A percentile compares a stretch with the other conserved stretches of the same genome.
Conservation (phyloP, 2,797 vertebrate species). For the Lateolabrax maculatus region DNA sequence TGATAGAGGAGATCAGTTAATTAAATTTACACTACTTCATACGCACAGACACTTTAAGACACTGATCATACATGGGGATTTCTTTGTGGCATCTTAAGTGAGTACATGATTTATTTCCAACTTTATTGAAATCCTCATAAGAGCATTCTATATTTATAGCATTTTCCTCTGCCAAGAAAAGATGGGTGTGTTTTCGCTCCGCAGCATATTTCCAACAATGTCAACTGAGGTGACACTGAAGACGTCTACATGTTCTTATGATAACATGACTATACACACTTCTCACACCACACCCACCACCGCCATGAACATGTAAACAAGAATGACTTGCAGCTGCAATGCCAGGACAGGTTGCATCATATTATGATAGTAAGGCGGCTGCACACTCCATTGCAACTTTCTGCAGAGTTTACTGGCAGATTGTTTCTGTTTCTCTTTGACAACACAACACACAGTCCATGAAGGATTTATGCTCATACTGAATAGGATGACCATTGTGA, state of each 20-base stretch:
- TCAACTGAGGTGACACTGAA: not conserved
- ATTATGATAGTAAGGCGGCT: not conserved
- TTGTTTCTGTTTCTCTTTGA: not conserved
- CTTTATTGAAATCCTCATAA: not conserved
- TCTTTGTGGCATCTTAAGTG: not conserved
- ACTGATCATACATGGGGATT: not conserved
- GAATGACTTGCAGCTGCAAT: not conserved
- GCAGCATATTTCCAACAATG: not conserved
- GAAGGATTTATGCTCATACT: not conserved
- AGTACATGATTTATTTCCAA: not conserved
- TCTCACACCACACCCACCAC: conserved; percentile 6
- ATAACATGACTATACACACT: not conserved
- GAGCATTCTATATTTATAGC: not conserved
- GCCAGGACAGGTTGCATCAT: not conserved
- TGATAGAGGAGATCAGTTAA: not conserved
- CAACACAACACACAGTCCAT: not conserved
- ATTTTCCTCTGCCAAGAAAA: not conserved
- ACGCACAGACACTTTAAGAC: not conserved
- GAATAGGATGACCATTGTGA: not conserved
- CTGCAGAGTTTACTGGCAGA: not conserved
- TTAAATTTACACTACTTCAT: not conserved
- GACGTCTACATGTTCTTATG: not conserved
- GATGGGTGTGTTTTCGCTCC: not conserved
- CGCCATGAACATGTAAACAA: not conserved
- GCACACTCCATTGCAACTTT: too few species aligned